Percentiles rank a stretch among this genome's conserved stretches.
Evolutionary conservation across 2,888 invertebrate species (phyloP).

Genomic region (Linnaemya vulpina): DNA sequence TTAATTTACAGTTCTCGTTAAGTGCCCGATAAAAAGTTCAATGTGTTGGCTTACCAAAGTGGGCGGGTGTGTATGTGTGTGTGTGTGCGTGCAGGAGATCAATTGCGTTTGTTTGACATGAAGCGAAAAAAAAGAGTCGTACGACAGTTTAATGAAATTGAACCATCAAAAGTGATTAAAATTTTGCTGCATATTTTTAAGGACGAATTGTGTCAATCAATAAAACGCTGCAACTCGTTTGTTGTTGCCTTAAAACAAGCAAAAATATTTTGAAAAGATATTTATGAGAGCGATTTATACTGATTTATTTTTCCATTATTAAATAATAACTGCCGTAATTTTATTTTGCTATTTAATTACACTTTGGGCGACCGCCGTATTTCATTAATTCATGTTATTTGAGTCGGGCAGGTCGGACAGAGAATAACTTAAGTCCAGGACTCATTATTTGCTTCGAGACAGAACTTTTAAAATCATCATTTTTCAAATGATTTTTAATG

Average conservation of each 20-base stretch:
- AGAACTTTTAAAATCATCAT: too few species aligned
- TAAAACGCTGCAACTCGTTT: slow-evolving; percentile 30
- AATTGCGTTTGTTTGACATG: slow-evolving; percentile 7
- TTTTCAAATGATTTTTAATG: too few species aligned
- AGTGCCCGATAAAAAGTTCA: slow-evolving; percentile 32
- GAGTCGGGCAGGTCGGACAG: background rate
- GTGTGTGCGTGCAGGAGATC: background rate
- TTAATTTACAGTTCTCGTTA: slow-evolving; percentile 18
- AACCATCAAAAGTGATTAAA: slow-evolving; percentile 63
- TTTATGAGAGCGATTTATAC: slow-evolving; percentile 35
- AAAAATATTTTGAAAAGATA: background rate
- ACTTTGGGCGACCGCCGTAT: background rate
- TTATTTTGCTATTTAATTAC: background rate
- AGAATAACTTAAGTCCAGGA: too few species aligned
- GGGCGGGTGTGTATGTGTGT: background rate
- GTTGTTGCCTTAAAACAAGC: background rate
- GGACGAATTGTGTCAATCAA: slow-evolving; percentile 59
- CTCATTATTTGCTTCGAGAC: too few species aligned
- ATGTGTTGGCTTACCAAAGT: slow-evolving; percentile 37
- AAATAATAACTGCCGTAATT: background rate
- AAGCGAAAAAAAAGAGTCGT: slow-evolving; percentile 8
- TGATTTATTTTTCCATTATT: slow-evolving; percentile 14
- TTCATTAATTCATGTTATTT: background rate
- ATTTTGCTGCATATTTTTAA: slow-evolving; percentile 28
- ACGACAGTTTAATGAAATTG: slow-evolving; percentile 58